Evolutionary conservation across 2,888 invertebrate genomes (phyloP).

Genomic region (Heliconius ethilla): DNA sequence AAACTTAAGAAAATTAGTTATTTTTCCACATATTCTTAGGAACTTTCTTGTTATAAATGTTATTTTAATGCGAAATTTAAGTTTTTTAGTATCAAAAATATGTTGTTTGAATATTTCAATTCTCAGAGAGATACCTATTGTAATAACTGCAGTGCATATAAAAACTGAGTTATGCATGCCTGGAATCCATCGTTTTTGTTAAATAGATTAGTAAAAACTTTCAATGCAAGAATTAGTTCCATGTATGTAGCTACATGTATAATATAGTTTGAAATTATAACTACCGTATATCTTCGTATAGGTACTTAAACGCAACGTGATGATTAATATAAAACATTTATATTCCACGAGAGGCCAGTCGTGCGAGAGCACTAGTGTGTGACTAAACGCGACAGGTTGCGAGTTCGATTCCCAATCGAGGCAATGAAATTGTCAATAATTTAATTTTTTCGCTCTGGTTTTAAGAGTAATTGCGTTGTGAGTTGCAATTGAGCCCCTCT

Average conservation of each 20-base stretch:
- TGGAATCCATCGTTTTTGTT: neutral
- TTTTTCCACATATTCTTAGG: neutral
- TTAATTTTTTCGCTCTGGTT: too few relatives aligned
- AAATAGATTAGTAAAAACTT: neutral
- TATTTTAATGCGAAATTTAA: neutral
- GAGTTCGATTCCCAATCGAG: too few relatives aligned
- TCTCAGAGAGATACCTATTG: neutral
- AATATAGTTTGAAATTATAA: neutral
- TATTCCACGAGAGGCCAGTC: too few relatives aligned
- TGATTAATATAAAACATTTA: neutral
- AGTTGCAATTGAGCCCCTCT: too few relatives aligned
- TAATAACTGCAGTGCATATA: neutral
- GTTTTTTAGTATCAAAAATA: neutral
- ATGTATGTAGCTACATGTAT: neutral
- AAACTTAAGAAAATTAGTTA: neutral
- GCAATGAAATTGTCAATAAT: too few relatives aligned
- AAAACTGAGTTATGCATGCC: neutral
- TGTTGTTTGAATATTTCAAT: too few relatives aligned
- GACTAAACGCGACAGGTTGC: too few relatives aligned
- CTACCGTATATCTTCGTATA: neutral
- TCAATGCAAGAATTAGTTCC: neutral
- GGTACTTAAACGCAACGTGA: neutral
- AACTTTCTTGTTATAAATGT: neutral
- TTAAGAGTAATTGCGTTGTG: too few relatives aligned
- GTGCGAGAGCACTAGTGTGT: too few relatives aligned